phyloP scores from a whole-genome alignment of 1,140 invertebrate species.

The Teleogryllus occipitalis region DNA sequence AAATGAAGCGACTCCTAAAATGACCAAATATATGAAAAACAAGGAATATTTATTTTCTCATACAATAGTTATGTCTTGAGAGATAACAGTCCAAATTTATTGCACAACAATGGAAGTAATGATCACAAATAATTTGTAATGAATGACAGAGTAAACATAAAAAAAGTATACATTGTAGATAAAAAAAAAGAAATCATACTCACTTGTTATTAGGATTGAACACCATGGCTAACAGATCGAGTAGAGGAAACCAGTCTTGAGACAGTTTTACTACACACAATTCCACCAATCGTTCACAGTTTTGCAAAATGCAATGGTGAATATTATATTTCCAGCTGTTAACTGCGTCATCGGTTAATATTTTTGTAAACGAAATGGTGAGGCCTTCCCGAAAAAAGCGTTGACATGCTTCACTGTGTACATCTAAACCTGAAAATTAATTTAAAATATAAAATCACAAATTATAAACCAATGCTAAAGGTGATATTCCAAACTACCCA shows the following conservation, averaged over 20 bases:
- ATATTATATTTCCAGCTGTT: constrained; percentile 97
- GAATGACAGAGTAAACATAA: not conserved
- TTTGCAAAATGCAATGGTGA: constrained; percentile 88
- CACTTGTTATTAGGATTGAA: constrained; percentile 90
- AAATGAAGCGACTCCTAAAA: no score
- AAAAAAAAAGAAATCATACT: constrained; percentile 27
- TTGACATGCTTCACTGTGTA: constrained; percentile 82
- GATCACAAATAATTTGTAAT: no score
- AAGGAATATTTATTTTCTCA: no score
- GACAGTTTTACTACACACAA: constrained; percentile 83
- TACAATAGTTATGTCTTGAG: no score
- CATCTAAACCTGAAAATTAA: constrained; percentile 63
- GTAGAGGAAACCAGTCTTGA: constrained; percentile 86
- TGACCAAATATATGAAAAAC: no score
- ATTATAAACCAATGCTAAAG: no score
- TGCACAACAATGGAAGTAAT: no score
- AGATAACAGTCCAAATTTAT: no score
- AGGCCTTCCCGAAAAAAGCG: constrained; percentile 91
- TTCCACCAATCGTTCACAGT: constrained; percentile 86
- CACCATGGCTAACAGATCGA: constrained; percentile 87
- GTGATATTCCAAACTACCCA: no score
- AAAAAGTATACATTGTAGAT: not conserved
- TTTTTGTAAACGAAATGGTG: constrained; percentile 92
- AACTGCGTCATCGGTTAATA: constrained; percentile 96
- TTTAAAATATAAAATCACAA: no score